A percentile compares a stretch with the other conserved stretches of the same genome.
phyloP scores from a whole-genome alignment of 2,888 invertebrate genomes.

The Eupithecia exiguata region DNA sequence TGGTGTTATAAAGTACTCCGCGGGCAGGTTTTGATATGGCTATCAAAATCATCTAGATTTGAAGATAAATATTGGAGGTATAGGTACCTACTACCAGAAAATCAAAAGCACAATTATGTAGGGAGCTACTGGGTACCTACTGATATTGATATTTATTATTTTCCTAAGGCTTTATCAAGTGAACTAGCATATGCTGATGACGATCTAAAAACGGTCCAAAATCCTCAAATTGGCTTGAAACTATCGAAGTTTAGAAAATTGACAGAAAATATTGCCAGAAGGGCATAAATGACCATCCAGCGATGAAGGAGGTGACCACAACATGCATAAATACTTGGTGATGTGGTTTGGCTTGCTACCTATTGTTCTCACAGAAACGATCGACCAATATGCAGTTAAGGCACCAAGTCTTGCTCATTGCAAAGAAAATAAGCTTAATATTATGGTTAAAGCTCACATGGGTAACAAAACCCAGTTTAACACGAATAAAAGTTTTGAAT shows the following conservation, averaged over 20 bases:
- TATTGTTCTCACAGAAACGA: conserved; percentile 52
- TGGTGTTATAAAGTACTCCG: conserved; percentile 13
- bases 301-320: conserved; percentile 49
- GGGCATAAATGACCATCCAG: conserved; percentile 8
- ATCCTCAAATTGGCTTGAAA: background rate
- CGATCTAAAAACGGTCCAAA: background rate
- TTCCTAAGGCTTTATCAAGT: no score
- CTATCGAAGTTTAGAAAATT: background rate
- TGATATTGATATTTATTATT: background rate
- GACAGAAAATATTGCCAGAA: background rate
- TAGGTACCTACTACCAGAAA: background rate
- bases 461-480: background rate
- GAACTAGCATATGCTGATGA: background rate
- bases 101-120: background rate
- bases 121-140: background rate
- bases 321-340: conserved; percentile 52
- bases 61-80: conserved; percentile 5
- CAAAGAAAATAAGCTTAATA: background rate
- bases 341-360: conserved; percentile 56
- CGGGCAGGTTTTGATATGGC: conserved; percentile 13
- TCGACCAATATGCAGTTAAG: conserved; percentile 32
- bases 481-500: background rate
- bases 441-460: background rate
- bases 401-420: conserved; percentile 19
- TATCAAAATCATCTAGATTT: conserved; percentile 28